phyloP scores from a whole-genome alignment of 2,888 invertebrate genomes.

The Caenorhabditis imperialis region DNA sequence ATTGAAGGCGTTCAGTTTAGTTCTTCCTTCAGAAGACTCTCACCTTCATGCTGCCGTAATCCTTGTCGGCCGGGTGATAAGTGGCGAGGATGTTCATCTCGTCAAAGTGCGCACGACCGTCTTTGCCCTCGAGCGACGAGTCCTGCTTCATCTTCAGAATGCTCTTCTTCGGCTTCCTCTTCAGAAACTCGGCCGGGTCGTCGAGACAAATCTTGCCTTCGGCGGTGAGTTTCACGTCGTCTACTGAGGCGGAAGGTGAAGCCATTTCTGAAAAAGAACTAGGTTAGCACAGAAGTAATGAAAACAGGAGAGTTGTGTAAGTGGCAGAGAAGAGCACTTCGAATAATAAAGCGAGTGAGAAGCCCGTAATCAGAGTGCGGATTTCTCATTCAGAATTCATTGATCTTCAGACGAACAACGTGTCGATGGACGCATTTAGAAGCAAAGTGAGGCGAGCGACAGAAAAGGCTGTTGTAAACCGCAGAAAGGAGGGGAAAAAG shows the following conservation, averaged over 20 bases:
- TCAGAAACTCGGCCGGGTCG: conserved; percentile 75
- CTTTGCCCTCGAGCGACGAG: conserved; percentile 67
- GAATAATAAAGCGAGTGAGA: too few relatives aligned
- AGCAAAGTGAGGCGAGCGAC: neutral
- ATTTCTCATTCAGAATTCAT: neutral
- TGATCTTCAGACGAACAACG: neutral
- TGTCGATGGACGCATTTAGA: neutral
- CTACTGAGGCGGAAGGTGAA: conserved; percentile 35
- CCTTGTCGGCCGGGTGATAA: conserved; percentile 96
- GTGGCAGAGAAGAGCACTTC: neutral
- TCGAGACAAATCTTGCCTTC: conserved; percentile 63
- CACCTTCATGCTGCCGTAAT: conserved; percentile 97
- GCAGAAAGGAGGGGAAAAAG: conserved; percentile 17
- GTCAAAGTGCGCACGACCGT: conserved; percentile 81
- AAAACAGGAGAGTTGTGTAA: neutral
- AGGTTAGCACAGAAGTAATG: neutral
- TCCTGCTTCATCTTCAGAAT: conserved; percentile 75
- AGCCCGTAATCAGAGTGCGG: too few relatives aligned
- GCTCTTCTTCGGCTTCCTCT: conserved; percentile 77
- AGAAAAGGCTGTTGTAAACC: too few relatives aligned
- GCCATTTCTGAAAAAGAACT: conserved; percentile 38
- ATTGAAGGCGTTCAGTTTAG: conserved; percentile 84
- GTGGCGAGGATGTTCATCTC: conserved; percentile 99
- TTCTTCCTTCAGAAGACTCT: conserved; percentile 85
- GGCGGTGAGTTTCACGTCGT: conserved; percentile 52